Evolutionary conservation across 2,797 vertebrate genomes (phyloP).

Genomic region (Smutsia gigantea): DNA sequence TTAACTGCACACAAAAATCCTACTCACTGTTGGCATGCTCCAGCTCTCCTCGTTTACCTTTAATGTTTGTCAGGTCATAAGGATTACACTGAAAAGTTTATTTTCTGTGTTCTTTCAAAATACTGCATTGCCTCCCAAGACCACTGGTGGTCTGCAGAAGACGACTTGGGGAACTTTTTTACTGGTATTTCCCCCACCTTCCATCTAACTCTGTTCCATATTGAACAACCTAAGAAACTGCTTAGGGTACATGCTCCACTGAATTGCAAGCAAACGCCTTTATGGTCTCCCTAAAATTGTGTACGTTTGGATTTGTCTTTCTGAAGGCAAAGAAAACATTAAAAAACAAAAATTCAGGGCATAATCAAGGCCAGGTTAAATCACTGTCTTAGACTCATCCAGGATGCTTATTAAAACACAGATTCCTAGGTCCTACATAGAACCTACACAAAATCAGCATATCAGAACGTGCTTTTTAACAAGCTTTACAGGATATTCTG

Average conservation of each 20-base stretch:
- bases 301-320: neutral
- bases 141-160: neutral
- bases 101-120: neutral
- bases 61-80: constrained; percentile 5
- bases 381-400: neutral
- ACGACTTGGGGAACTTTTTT: neutral
- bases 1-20: constrained; percentile 47
- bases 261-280: neutral
- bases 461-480: neutral
- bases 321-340: neutral
- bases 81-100: neutral
- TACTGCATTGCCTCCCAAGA: neutral
- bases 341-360: neutral
- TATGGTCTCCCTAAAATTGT: neutral
- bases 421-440: neutral
- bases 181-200: neutral
- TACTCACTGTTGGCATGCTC: constrained; percentile 22
- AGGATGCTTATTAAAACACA: neutral
- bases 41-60: neutral
- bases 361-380: neutral
- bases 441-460: neutral
- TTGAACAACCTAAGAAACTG: neutral
- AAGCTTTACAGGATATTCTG: neutral
- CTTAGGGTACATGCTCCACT: neutral
- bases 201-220: neutral